Conservation (phyloP, 1,140 invertebrate species). For the Hypsibius dujardini region DNA sequence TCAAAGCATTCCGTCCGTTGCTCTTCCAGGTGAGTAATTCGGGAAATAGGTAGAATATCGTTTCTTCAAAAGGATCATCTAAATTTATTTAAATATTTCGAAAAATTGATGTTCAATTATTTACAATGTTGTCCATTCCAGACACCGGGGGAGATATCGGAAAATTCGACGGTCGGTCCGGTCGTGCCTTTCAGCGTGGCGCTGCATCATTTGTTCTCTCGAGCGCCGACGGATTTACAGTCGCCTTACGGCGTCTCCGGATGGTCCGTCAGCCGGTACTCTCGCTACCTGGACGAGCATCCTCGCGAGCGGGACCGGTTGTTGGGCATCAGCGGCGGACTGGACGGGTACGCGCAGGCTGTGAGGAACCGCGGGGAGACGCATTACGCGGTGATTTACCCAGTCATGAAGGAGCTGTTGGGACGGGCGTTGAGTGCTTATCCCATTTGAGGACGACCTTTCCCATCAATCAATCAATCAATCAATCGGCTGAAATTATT, state of each 20-base stretch:
- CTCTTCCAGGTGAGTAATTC: slow-evolving; percentile 35
- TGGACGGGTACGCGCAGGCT: slow-evolving; percentile 48
- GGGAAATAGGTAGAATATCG: too few species aligned
- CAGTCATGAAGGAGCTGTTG: slow-evolving; percentile 41
- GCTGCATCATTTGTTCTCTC: slow-evolving; percentile 63
- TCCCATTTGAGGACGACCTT: too few species aligned
- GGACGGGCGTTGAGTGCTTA: slow-evolving; percentile 32
- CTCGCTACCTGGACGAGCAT: slow-evolving; percentile 70
- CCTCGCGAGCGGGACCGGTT: slow-evolving; percentile 55
- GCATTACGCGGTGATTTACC: slow-evolving; percentile 45
- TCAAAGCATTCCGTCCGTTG: slow-evolving; percentile 38
- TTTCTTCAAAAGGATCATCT: too few species aligned
- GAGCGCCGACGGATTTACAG: slow-evolving; percentile 55
- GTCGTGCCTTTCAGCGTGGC: slow-evolving; percentile 63
- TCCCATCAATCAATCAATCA: too few species aligned
- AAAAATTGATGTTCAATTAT: too few species aligned
- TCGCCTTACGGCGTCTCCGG: slow-evolving; percentile 55
- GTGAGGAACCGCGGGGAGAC: slow-evolving; percentile 40
- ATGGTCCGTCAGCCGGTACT: slow-evolving; percentile 66
- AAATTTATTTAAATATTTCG: too few species aligned
- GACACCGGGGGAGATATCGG: slow-evolving; percentile 45
- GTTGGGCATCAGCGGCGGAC: slow-evolving; percentile 41
- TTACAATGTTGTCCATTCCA: slow-evolving; percentile 29
- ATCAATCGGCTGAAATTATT: too few species aligned
- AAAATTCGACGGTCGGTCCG: slow-evolving; percentile 48